phyloP scores from a whole-genome alignment of 1,140 invertebrate genomes.

The Lepidurus packardi region DNA sequence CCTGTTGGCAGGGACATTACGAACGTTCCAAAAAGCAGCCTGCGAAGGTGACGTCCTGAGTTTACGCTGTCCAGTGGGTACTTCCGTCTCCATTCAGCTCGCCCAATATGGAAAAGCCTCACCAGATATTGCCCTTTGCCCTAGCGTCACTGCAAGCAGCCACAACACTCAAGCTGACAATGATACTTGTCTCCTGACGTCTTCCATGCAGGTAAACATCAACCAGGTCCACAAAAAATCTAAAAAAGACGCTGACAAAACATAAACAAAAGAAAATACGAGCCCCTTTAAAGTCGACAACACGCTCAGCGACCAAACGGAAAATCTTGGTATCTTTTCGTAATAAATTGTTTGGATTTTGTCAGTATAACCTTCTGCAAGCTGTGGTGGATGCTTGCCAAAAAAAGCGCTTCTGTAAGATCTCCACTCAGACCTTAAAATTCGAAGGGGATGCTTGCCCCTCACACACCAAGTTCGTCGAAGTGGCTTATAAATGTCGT shows the following conservation, averaged over 20 bases:
- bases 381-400: conserved; percentile 85
- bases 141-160: conserved; percentile 17
- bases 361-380: conserved; percentile 83
- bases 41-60: conserved; percentile 80
- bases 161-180: conserved; percentile 18
- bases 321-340: conserved; percentile 11
- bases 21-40: conserved; percentile 76
- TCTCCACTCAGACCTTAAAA: conserved; percentile 51
- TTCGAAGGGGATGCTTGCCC: conserved; percentile 83
- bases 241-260: background rate
- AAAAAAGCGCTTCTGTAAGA: conserved; percentile 80
- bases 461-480: conserved; percentile 71
- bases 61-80: conserved; percentile 75
- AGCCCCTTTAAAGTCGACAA: conserved; percentile 4
- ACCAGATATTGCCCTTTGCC: conserved; percentile 36
- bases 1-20: conserved; percentile 74
- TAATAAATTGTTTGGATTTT: conserved; percentile 29
- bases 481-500: conserved; percentile 88
- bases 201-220: conserved; percentile 28
- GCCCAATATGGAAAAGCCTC: conserved; percentile 55
- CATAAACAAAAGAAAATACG: background rate
- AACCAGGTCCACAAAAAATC: background rate
- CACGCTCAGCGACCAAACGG: background rate
- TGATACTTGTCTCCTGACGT: conserved; percentile 29
- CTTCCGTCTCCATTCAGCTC: conserved; percentile 77